Evolutionary conservation across 2,888 invertebrate genomes (phyloP), one percentile per base, ranked within the genome.

Genomic region (Brachynemurus nebulosus): DNA sequence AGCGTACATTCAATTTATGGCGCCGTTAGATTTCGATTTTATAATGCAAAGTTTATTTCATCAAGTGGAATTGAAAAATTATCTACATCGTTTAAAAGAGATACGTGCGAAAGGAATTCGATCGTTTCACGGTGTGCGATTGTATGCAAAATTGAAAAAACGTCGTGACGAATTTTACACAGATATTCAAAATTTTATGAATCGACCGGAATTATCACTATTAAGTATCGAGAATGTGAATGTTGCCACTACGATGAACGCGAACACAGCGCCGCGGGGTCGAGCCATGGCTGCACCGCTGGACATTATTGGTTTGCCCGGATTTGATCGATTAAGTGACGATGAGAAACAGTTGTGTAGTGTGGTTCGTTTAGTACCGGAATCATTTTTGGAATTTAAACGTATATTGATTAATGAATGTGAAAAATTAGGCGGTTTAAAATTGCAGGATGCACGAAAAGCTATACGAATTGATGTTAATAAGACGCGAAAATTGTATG

Each of bases 391-490:
- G 49, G 82, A 86, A 45, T 82, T 88, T 54, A 85, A 86, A 55
- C 72, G 75, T 30, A 68, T 79, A 39, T 64, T 93, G 5, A 72
- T 85, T 25, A 60, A 71, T 0, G 91, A 92, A 59, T 85, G 83
- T 61, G 71, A 78, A 48, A 89, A 84, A 60, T 66, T 73, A 47
- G 83, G 85, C 0, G 83, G 85, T 0, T 64, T 93, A 5, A 73
- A 80, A 48, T 66, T 93, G 48, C 76, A 86, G 2, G 86, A 88
- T 58, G 92, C 92, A 0, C 69, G 93, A 42, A 72, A 73, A 35
- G 70, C 91, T 36, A 74, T 92, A 30, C 92, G 91, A 65, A 93
- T 93, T 53, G 92, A 93, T 68, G 93, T 93, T 2, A 91, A 91
- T 62, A 86, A 86, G 63, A 93, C 92, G 0, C 74, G 91, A 49